Evolutionary conservation across 92 coral and sea anemone species (phyloP), one percentile per base, ranked within the genome.

Genomic region (Epizoanthus fatuus): DNA sequence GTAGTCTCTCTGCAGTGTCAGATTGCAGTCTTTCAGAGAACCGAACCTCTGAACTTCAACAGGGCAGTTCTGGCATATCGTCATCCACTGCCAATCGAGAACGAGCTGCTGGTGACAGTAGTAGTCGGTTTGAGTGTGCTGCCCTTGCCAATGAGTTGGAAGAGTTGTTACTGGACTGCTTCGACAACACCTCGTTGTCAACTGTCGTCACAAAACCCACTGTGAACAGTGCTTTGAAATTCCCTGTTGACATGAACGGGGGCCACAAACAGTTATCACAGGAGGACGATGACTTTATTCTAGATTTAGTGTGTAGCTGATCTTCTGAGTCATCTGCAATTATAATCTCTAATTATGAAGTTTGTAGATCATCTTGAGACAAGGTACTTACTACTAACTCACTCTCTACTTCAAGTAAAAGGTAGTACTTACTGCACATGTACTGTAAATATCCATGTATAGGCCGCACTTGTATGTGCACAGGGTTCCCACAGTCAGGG

Each of bases 91-190:
- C 22, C 20, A 62, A 44, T 40, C 81, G 20, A 10, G 44, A 55
- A 72, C 86, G 52, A 13, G 67, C 6, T 51, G 42, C 14, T 62
- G 40, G 4, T 51, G 68, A 63, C 6, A 22, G 7, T 25, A 68
- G 39, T n/a, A 47, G 22, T 74, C 29, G 11, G 3, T 39, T 67
- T 9, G 62, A 71, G 55, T 69, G 84, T 2, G 17, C 51, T 32
- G 85, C 72, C 56, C 57, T 94, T 79, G 94, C 92, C 3, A 86
- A 60, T 32, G 78, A 87, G 64, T 70, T 94, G 4, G 95, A 94
- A 60, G 91, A 87, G n/a, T 72, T 94, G 17, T 44, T 94, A 10
- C 92, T 90, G 20, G 97, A 83, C 81, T 89, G 95, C 10, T 52
- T 90, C 11, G 86, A 58, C 9, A 59, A 63, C 58, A 77, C 72